Conservation (phyloP, 2,113 vertebrate genomes). For the Stigmatopora argus region DNA sequence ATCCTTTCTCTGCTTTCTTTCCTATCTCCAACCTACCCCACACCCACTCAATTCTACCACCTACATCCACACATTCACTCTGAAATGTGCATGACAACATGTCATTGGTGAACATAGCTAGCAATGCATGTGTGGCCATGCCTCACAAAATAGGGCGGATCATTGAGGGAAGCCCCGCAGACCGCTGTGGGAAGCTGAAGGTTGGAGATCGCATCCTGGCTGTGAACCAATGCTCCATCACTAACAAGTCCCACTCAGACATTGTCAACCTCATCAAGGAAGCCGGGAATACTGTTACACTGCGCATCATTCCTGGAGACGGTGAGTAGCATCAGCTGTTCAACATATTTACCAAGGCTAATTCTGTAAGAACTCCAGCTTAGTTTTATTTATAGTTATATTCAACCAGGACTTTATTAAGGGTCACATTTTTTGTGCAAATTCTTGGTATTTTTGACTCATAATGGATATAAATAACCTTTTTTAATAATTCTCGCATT, state of each 20-base stretch:
- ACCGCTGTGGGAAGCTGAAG: slow-evolving; percentile 98
- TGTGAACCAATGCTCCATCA: slow-evolving; percentile 95
- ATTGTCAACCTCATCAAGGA: slow-evolving; percentile 99
- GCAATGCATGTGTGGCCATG: slow-evolving; percentile 99
- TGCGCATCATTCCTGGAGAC: slow-evolving; percentile 97
- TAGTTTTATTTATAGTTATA: not conserved
- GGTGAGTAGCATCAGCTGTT: slow-evolving; percentile 70
- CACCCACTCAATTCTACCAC: slow-evolving; percentile 14
- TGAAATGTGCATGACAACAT: slow-evolving; percentile 37
- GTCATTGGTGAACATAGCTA: slow-evolving; percentile 82
- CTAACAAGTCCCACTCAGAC: slow-evolving; percentile 99
- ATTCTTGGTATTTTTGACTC: not conserved
- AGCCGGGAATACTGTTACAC: slow-evolving; percentile 96
- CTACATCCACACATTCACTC: slow-evolving; percentile 29
- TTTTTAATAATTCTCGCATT: not conserved
- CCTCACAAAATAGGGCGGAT: slow-evolving; percentile 99
- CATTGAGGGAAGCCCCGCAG: slow-evolving; percentile 97
- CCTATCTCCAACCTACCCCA: slow-evolving; percentile 66
- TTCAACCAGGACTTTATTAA: not conserved
- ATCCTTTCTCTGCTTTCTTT: slow-evolving; percentile 75
- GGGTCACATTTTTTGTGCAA: not conserved
- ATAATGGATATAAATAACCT: not conserved
- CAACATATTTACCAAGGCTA: not conserved
- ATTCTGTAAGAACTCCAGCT: not conserved
- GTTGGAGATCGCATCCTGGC: slow-evolving; percentile 98